Base-by-base conservation (phyloP, 2,797 vertebrate genomes). In the Pangasius mekongensis region DNA sequence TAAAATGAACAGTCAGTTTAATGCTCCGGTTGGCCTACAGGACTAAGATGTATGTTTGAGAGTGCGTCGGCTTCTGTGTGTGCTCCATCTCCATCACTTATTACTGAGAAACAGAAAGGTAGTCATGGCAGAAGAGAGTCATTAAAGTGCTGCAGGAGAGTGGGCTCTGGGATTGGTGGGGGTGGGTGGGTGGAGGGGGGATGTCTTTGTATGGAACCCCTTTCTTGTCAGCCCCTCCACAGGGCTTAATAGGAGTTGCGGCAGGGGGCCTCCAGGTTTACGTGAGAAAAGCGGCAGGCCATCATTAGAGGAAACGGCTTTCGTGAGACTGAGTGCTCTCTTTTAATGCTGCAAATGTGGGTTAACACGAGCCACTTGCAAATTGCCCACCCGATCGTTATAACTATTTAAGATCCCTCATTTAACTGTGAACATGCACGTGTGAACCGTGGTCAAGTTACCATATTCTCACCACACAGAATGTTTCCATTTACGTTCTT, bases 231-330 rank as follows among this genome's bases (percentile, higher is more conserved):
- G 92, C 89, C 92, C 89, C 90, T 92, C 52, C 62, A 88, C 91
- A 76, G 73, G 76, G 78, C 88, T 88, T 89, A 88, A 93, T 90
- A 83, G 87, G 90, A 91, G 89, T 88, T 90, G 83, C 86, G 91
- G 86, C 91, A 90, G 86, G 89, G 91, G 88, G 89, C 84, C 87
- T 78, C 71, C 43, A 43, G 47, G 85, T 88, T 87, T 78, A 86
- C 83, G 86, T 77, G 88, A 87, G 91, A 85, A 91, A 83, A 90
- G 73, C 76, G 85, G 90, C 91, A 90, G 92, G 89, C 81, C 91
- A 85, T 93, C 91, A 90, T 89, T 88, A 89, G 87, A 90, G 91
- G 91, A 94, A 94, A 91, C 87, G 0, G 91, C 67, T 91, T 95
- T 92, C 27, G 82, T 93, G 91, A 93, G 92, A 93, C 88, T 5